phyloP scores from a whole-genome alignment of 2,113 vertebrate genomes.

The Takifugu flavidus region DNA sequence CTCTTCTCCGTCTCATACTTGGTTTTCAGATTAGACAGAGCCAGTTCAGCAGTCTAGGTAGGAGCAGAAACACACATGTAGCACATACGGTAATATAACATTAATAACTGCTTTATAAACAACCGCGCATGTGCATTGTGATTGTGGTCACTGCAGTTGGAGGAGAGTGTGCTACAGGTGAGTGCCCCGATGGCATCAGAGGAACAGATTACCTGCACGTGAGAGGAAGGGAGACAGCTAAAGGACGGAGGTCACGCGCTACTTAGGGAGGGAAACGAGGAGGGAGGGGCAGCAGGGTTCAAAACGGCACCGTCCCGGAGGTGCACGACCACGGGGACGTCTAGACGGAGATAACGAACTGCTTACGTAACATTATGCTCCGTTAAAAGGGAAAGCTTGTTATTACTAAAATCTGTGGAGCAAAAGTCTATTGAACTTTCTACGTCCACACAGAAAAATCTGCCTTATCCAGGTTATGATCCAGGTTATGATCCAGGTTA shows the following conservation, averaged over 20 bases:
- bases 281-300: background rate
- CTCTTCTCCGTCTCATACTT: conserved; percentile 83
- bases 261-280: conserved; percentile 6
- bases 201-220: background rate
- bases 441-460: too few species aligned
- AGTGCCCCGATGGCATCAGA: background rate
- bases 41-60: conserved; percentile 79
- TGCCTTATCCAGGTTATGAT: too few species aligned
- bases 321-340: conserved; percentile 16
- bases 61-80: background rate
- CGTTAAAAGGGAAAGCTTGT: too few species aligned
- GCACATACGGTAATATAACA: too few species aligned
- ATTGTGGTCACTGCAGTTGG: too few species aligned
- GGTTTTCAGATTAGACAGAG: conserved; percentile 81
- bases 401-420: too few species aligned
- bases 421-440: too few species aligned
- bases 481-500: too few species aligned
- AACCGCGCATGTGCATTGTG: background rate
- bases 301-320: conserved; percentile 18
- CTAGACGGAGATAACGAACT: conserved; percentile 24
- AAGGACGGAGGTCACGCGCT: conserved; percentile 26
- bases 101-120: too few species aligned
- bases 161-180: too few species aligned
- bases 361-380: conserved; percentile 1
- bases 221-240: conserved; percentile 22